Evolutionary conservation across 1,140 invertebrate species (phyloP), one percentile per base, ranked within the genome.

Genomic region (Subanguina moxae): DNA sequence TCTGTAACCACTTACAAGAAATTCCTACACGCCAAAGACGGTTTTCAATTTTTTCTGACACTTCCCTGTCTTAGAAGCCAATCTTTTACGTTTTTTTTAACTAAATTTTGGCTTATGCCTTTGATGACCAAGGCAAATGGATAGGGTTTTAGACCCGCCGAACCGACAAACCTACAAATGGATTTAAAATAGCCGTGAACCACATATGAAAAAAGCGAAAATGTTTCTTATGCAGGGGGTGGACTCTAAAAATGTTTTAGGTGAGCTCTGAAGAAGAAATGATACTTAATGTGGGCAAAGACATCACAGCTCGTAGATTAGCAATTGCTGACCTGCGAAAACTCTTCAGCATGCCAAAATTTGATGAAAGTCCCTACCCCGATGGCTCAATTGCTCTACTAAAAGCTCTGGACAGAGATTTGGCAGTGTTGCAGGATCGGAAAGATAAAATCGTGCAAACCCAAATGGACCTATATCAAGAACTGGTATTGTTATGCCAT

Each of bases 351-450:
- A 38, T 45, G 32, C 58, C 21, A 21, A 15, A 7, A 1, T 68
- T 68, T 25, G 61, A 68, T 17, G 61, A 68, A 56, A 38, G n/a
- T 5, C 15, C 13, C n/a, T 65, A 25, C 19, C 45, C 19, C 1
- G 19, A 38, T 19, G 61, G 59, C 8, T 68, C 66, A 0, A 59
- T 68, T 15, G 43, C 66, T 61, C 23, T 68, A 45, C 17, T 68
- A n/a, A 65, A 62, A 56, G 66, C 61, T 28, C 46, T 68, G 1
- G 57, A 68, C 42, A 25, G 25, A n/a, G 66, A 68, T 25, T 56
- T 52, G 21, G 42, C 42, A 9, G 57, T 57, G 15, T 21, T 68
- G 11, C 27, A 1, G 0, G 46, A 45, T 9, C 48, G 27, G 9
- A 19, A 57, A 11, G 58, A 68, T 0, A 45, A 68, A 56, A 30